Evolutionary conservation across 2,797 vertebrate species (phyloP).

Genomic region (Rhinatrema bivittatum): DNA sequence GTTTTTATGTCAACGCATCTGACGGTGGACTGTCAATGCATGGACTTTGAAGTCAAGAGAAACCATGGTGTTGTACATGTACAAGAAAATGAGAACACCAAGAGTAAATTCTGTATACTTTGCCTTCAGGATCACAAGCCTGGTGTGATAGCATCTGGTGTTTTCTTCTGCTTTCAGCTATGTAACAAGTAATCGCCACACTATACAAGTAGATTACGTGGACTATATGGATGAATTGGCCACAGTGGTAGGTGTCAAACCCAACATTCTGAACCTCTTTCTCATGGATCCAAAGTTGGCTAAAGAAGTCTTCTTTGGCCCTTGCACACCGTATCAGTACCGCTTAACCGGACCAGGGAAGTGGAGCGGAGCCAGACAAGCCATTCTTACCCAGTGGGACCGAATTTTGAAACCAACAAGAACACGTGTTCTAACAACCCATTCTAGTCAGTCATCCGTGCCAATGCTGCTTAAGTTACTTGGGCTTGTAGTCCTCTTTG

Average conservation of each 20-base stretch:
- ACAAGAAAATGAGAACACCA: too few relatives aligned
- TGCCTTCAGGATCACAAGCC: too few relatives aligned
- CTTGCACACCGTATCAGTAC: constrained; percentile 73
- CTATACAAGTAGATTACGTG: constrained; percentile 55
- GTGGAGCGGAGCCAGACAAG: constrained; percentile 69
- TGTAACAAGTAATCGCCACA: constrained; percentile 39
- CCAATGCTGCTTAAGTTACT: constrained; percentile 25
- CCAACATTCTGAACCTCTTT: constrained; percentile 54
- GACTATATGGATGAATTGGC: constrained; percentile 65
- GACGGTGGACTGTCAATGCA: too few relatives aligned
- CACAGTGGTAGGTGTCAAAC: constrained; percentile 50
- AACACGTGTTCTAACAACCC: constrained; percentile 43
- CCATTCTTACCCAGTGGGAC: constrained; percentile 76
- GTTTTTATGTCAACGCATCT: too few relatives aligned
- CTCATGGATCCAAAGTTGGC: constrained; percentile 63
- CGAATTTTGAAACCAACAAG: constrained; percentile 53
- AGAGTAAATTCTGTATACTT: too few relatives aligned
- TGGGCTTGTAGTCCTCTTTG: constrained; percentile 40
- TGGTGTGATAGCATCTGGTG: too few relatives aligned
- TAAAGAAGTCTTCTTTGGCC: constrained; percentile 58
- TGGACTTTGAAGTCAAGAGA: too few relatives aligned
- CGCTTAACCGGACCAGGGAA: constrained; percentile 59
- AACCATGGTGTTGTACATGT: too few relatives aligned
- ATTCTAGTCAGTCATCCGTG: constrained; percentile 2
- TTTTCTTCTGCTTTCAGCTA: constrained; percentile 27